Percentiles rank a stretch among this genome's conserved stretches.
Evolutionary conservation across 2,888 invertebrate genomes (phyloP).

Genomic region (Polyommatus iphigenia): DNA sequence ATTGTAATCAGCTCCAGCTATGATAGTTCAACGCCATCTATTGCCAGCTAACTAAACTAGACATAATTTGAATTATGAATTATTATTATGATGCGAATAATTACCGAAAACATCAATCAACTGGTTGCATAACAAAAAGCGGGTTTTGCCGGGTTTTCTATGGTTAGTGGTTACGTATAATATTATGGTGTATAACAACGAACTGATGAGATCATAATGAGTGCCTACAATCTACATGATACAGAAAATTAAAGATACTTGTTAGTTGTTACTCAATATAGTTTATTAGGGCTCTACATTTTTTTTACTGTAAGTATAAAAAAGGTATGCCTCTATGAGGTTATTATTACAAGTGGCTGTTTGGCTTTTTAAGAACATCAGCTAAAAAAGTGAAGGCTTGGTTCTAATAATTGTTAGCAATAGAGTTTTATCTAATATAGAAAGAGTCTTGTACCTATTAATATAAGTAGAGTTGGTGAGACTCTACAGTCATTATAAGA

Average conservation of each 20-base stretch:
- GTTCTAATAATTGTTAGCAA: neutral
- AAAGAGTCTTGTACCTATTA: too few relatives aligned
- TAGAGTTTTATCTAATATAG: too few relatives aligned
- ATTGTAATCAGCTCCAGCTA: neutral
- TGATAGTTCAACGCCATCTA: neutral
- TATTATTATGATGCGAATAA: constrained; percentile 1
- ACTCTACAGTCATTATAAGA: too few relatives aligned
- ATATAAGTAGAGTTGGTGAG: neutral
- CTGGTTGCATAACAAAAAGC: constrained; percentile 3
- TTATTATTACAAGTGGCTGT: neutral
- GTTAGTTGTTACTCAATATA: neutral
- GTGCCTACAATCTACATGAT: neutral
- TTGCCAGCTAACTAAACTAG: neutral
- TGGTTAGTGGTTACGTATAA: neutral
- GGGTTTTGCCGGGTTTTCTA: neutral
- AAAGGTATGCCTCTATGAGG: too few relatives aligned
- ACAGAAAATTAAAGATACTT: neutral
- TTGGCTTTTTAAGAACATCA: neutral
- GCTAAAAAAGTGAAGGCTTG: neutral
- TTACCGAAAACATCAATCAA: neutral
- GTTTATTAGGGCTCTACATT: neutral
- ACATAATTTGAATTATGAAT: neutral
- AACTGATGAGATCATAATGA: neutral
- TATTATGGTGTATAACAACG: neutral
- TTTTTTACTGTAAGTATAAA: neutral